Base-by-base conservation (phyloP, 1,140 invertebrate species). In the Danaus plexippus region DNA sequence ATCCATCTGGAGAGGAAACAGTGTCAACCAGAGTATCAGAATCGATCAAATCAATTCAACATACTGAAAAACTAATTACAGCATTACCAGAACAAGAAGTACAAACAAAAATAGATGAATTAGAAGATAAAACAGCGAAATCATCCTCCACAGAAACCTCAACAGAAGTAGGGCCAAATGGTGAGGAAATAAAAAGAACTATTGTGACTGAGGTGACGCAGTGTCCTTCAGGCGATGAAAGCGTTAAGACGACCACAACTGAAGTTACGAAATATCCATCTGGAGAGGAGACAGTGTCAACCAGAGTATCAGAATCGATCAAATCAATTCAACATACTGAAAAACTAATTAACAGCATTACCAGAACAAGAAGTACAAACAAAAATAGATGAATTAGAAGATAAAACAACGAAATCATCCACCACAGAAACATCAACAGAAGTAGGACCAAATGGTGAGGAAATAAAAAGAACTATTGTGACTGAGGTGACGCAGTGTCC, bases 1-100 rank as follows among this genome's bases (percentile, higher is more conserved):
- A 57, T 42, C 53, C 57, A 10, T 63, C 60, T 6, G 64, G 64
- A 2, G 44, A 69, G 57, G 68, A 71, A 56, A 61, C 47, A 11
- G 42, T 75, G 8, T 47, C 67, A 13, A 68, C 69, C 11, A 66
- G 65, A 62, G 54, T 69, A 32, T 59, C 57, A 11, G 60, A 66
- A 49, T 53, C 47, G 11, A 47, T 57, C n/a, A 52, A 52, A 15
- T n/a, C 22, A 22, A 12, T 41, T 51, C 9, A 41, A 11, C 11
- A 9, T 41, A 6, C 32, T 41, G 41, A 52, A 11, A 42, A 52
- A 10, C 18, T 43, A 42, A 10, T 43, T n/a, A 6, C 41, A 43
- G 7, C 12, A 10, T 58, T 11, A 64, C 22, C 2, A 32, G 22
- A 32, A 32, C 42, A 10, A 12, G 11, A 51, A 43, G 43, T 13